Evolutionary conservation across 2,888 invertebrate species (phyloP).

Genomic region (Sialis lutaria): DNA sequence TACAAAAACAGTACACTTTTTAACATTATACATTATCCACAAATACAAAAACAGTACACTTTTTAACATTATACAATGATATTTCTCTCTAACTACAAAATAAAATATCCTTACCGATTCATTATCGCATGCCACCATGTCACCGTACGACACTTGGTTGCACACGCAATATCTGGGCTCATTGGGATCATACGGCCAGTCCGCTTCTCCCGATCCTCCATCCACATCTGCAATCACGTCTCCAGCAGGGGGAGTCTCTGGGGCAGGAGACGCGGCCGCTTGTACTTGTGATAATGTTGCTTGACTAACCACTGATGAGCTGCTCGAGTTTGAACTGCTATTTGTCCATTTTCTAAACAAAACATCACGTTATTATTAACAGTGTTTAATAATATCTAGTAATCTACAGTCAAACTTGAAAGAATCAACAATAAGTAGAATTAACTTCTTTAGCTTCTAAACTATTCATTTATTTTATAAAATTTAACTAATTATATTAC

Average conservation of each 20-base stretch:
- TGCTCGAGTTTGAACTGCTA: conserved; percentile 15
- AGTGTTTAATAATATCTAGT: too few relatives aligned
- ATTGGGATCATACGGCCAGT: conserved; percentile 91
- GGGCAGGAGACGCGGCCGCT: conserved; percentile 16
- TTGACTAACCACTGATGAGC: conserved; percentile 24
- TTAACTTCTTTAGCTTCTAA: too few relatives aligned
- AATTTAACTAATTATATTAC: too few relatives aligned
- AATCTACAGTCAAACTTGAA: too few relatives aligned
- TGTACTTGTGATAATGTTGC: conserved; percentile 21
- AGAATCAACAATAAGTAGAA: too few relatives aligned
- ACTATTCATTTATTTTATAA: too few relatives aligned
- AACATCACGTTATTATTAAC: neutral
- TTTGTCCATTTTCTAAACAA: conserved; percentile 20
- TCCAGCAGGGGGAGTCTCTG: conserved; percentile 26
- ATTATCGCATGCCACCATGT: conserved; percentile 99
- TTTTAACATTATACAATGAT: too few relatives aligned
- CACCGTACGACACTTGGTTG: conserved; percentile 93
- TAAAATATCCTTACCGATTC: conserved; percentile 54
- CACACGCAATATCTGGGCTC: conserved; percentile 93
- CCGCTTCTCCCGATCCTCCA: conserved; percentile 47
- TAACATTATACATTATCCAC: too few relatives aligned
- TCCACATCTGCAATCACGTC: conserved; percentile 23
- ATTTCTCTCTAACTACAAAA: too few relatives aligned
- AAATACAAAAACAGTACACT: too few relatives aligned
- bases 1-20: too few relatives aligned